Percentiles rank a stretch among this genome's conserved stretches.
Conservation (phyloP, 2,888 invertebrate genomes). For the Acleris holmiana region DNA sequence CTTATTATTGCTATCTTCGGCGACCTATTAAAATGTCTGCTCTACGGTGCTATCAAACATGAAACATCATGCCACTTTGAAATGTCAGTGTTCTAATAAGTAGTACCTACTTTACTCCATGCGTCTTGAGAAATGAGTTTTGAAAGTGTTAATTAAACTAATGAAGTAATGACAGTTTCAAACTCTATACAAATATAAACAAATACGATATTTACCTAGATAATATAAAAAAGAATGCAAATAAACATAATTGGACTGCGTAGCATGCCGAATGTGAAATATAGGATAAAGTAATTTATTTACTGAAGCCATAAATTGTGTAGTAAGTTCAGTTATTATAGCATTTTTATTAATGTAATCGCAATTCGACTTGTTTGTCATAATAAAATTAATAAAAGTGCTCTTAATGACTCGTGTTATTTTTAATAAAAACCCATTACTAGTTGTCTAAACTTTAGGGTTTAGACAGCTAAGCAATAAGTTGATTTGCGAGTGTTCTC, state of each 20-base stretch:
- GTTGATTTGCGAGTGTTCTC: too few relatives aligned
- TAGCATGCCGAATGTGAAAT: conserved; percentile 33
- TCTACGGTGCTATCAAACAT: conserved; percentile 12
- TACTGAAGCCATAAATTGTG: conserved; percentile 29
- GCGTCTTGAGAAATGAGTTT: conserved; percentile 20
- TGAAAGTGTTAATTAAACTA: conserved; percentile 12
- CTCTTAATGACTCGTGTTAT: neutral
- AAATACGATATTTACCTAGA: neutral
- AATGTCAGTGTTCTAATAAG: conserved; percentile 19
- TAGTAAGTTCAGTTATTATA: conserved; percentile 9
- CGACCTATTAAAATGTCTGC: conserved; percentile 6
- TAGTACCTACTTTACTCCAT: conserved; percentile 9
- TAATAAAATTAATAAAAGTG: conserved; percentile 14
- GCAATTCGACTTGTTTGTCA: neutral
- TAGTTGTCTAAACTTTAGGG: too few relatives aligned
- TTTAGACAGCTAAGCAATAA: too few relatives aligned
- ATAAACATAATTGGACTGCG: conserved; percentile 29
- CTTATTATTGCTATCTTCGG: neutral
- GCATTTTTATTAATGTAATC: neutral
- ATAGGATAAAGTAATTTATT: conserved; percentile 24
- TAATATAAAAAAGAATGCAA: conserved; percentile 28
- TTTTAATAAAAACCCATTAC: neutral
- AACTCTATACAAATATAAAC: conserved; percentile 5
- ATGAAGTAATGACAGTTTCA: conserved; percentile 11
- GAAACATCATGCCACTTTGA: conserved; percentile 20